A percentile compares a stretch with the other conserved stretches of the same genome.
These are phyloP conservation scores for Aleiodes testaceus DNA, from an alignment of 2,888 invertebrate species.

Conservation along the genomic window DNA sequence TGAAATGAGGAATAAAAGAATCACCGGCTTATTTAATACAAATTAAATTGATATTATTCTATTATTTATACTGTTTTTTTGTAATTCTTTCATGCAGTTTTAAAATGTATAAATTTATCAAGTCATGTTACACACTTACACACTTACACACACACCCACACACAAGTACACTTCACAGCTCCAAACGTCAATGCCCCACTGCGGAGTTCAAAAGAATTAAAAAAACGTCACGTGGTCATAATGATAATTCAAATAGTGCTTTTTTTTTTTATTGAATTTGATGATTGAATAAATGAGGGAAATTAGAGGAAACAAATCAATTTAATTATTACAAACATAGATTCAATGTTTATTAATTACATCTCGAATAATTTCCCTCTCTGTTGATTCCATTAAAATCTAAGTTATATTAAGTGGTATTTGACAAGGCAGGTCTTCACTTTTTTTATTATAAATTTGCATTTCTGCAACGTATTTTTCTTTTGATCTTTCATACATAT, in stretches of 20 bases:
- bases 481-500: constrained; percentile 83
- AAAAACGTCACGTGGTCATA: not conserved
- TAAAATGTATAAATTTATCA: constrained; percentile 44
- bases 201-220: constrained; percentile 9
- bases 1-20: not conserved
- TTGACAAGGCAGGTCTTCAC: constrained; percentile 66
- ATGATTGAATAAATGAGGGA: not conserved
- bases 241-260: constrained; percentile 5
- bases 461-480: constrained; percentile 85
- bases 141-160: no score
- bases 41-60: not conserved
- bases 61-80: not conserved
- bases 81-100: not conserved
- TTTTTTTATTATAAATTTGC: constrained; percentile 74
- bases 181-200: constrained; percentile 11
- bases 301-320: not conserved
- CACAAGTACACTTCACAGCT: not conserved
- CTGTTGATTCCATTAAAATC: no score
- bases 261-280: not conserved
- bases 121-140: constrained; percentile 42
- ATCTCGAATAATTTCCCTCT: no score
- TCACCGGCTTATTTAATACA: not conserved
- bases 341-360: constrained; percentile 10
- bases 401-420: constrained; percentile 75
- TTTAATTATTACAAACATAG: not conserved